Percentiles rank a stretch among this genome's conserved stretches.
Conservation (phyloP, 2,888 invertebrate species). For the Coenonympha glycerion region DNA sequence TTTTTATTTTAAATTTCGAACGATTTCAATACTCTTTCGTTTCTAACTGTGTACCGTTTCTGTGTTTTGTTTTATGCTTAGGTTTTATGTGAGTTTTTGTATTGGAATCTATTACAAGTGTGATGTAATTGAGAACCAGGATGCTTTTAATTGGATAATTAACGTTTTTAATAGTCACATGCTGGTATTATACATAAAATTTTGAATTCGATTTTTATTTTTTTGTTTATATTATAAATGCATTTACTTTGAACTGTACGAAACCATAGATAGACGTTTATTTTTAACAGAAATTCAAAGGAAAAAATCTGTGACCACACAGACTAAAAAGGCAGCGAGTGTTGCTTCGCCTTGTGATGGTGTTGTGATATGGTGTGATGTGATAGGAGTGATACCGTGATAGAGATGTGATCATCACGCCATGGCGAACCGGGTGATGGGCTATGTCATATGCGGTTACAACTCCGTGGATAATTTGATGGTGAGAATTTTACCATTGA, state of each 20-base stretch:
- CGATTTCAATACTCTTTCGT: background rate
- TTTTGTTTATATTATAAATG: too few species aligned
- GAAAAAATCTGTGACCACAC: too few species aligned
- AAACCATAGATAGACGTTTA: too few species aligned
- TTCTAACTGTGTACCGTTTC: background rate
- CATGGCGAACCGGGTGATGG: slow-evolving; percentile 73
- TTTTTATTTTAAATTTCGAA: background rate
- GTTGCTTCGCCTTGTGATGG: too few species aligned
- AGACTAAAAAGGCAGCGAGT: too few species aligned
- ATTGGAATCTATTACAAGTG: background rate
- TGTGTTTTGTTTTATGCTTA: too few species aligned
- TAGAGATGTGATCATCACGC: slow-evolving; percentile 16
- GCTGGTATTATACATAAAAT: background rate
- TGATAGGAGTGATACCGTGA: slow-evolving; percentile 4
- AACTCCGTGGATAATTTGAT: slow-evolving; percentile 75
- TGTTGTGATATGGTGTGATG: slow-evolving; percentile 10
- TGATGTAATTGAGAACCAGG: background rate
- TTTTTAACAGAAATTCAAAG: too few species aligned
- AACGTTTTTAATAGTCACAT: too few species aligned
- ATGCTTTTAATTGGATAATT: background rate
- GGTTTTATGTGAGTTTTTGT: background rate
- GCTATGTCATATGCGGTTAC: slow-evolving; percentile 77
- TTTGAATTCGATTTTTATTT: background rate
- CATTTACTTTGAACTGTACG: too few species aligned
- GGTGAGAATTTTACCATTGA: slow-evolving; percentile 54